Conservation (phyloP, 1,140 invertebrate genomes). For the Ganaspis sp. region DNA sequence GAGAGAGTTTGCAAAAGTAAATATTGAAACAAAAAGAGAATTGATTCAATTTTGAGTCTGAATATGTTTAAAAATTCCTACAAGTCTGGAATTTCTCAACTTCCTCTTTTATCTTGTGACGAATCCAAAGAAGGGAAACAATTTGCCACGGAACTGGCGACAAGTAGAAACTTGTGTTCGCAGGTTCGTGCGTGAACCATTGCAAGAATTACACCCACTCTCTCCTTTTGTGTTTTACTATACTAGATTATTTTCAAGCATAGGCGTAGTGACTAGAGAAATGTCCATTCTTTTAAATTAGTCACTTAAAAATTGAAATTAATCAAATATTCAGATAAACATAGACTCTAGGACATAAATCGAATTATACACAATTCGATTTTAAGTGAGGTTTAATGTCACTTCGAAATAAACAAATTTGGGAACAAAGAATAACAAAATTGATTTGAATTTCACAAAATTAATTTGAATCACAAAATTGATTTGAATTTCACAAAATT, state of each 20-base stretch:
- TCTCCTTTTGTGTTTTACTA: conserved; percentile 19
- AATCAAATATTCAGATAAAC: too few relatives aligned
- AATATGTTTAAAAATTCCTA: background rate
- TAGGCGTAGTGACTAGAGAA: background rate
- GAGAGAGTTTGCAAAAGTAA: background rate
- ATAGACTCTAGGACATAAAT: too few relatives aligned
- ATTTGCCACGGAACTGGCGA: conserved; percentile 12
- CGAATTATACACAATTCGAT: too few relatives aligned
- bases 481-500: too few relatives aligned
- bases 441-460: too few relatives aligned
- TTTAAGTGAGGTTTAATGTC: too few relatives aligned
- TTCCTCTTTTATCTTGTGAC: conserved; percentile 15
- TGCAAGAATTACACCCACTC: conserved; percentile 26
- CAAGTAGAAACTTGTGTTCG: conserved; percentile 28
- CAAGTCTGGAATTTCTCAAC: background rate
- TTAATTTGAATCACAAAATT: too few relatives aligned
- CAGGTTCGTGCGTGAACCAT: conserved; percentile 11
- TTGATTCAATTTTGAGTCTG: too few relatives aligned
- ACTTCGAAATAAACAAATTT: too few relatives aligned
- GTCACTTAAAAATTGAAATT: too few relatives aligned
- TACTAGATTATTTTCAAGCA: conserved; percentile 19
- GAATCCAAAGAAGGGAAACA: conserved; percentile 12
- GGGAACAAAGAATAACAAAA: too few relatives aligned
- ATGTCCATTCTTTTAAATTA: background rate
- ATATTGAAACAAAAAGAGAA: background rate